Conservation (phyloP, 2,113 vertebrate genomes). For the Strigops habroptila region DNA sequence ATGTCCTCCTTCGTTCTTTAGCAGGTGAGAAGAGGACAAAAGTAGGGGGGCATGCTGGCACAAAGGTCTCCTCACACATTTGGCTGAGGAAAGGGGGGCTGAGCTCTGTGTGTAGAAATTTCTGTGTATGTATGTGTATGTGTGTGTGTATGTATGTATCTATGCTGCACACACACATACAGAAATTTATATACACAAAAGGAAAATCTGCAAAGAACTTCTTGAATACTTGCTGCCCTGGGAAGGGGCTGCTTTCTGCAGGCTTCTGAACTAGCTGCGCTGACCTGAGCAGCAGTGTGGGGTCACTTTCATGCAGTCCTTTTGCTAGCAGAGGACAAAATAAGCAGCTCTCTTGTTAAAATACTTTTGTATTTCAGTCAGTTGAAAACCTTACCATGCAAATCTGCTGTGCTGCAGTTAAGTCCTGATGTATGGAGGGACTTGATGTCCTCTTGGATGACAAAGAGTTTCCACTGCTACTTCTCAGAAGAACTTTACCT, state of each 20-base stretch:
- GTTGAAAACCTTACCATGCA: background rate
- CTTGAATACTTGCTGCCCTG: background rate
- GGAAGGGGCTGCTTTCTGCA: background rate
- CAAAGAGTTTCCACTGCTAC: background rate
- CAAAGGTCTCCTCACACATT: background rate
- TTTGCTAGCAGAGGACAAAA: background rate
- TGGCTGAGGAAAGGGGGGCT: background rate
- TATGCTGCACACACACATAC: background rate
- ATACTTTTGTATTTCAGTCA: background rate
- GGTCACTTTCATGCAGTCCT: background rate
- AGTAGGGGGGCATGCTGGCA: background rate
- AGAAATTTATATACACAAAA: background rate
- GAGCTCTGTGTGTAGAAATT: background rate
- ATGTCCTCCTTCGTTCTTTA: background rate
- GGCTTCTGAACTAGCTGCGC: background rate
- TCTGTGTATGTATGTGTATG: background rate
- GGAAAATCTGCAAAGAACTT: background rate
- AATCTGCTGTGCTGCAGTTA: background rate
- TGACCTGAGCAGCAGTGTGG: background rate
- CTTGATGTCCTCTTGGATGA: background rate
- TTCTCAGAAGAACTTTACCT: background rate
- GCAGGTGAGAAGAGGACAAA: background rate
- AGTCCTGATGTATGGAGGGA: background rate
- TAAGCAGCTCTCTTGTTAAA: background rate
- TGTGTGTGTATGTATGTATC: background rate